Conservation (phyloP, 2,888 invertebrate species). For the Sympetrum striolatum region DNA sequence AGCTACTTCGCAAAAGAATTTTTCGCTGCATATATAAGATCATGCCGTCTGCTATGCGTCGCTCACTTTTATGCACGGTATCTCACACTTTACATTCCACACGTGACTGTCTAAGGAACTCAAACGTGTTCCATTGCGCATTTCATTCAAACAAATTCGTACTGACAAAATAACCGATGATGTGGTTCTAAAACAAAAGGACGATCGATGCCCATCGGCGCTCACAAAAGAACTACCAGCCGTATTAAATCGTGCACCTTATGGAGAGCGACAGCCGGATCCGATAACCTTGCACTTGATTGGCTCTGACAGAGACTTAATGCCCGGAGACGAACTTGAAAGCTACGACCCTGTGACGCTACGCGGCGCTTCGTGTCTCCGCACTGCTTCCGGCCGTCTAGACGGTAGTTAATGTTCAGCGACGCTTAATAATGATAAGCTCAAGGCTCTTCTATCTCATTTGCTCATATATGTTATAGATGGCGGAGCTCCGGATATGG, state of each 20-base stretch:
- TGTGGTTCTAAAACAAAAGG: conserved; percentile 41
- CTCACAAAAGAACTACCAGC: conserved; percentile 28
- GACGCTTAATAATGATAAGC: neutral
- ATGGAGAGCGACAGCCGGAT: conserved; percentile 29
- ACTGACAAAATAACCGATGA: conserved; percentile 42
- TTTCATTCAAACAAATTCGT: conserved; percentile 26
- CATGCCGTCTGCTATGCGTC: neutral
- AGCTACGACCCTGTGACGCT: conserved; percentile 11
- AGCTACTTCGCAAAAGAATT: neutral
- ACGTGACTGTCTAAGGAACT: conserved; percentile 9
- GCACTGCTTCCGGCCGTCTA: neutral
- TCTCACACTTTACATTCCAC: neutral
- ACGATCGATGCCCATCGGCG: conserved; percentile 12
- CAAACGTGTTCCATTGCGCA: neutral
- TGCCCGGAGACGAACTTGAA: conserved; percentile 19
- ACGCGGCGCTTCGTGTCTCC: neutral
- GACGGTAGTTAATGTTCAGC: neutral
- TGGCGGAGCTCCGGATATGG: too few relatives aligned
- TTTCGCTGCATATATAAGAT: neutral
- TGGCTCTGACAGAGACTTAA: conserved; percentile 36
- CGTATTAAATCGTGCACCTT: conserved; percentile 35
- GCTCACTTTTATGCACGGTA: neutral
- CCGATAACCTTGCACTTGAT: conserved; percentile 38
- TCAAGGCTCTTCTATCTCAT: neutral
- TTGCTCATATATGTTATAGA: neutral